Conservation (phyloP, 2,888 invertebrate species). For the Corbicula japonica region DNA sequence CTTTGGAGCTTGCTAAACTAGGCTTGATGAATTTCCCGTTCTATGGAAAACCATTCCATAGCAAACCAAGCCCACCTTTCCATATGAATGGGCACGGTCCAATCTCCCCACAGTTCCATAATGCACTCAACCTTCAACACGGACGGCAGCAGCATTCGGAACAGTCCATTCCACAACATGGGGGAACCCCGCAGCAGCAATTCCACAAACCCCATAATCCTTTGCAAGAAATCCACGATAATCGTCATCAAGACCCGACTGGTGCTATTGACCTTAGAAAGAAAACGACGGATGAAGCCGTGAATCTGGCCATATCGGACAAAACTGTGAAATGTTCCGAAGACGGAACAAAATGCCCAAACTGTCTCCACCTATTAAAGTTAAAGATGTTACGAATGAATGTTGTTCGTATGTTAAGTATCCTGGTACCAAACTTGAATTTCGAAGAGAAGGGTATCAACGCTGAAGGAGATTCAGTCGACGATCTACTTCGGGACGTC, state of each 20-base stretch:
- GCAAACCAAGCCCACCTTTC: conserved; percentile 76
- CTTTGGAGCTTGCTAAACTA: conserved; percentile 63
- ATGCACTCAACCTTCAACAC: conserved; percentile 68
- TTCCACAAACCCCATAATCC: conserved; percentile 64
- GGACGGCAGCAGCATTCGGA: conserved; percentile 56
- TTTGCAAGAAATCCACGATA: conserved; percentile 73
- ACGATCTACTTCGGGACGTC: conserved; percentile 85
- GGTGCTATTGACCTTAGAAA: conserved; percentile 82
- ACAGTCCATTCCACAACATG: conserved; percentile 52
- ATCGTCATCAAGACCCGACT: conserved; percentile 68
- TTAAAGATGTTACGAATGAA: conserved; percentile 83
- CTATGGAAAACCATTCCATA: conserved; percentile 55
- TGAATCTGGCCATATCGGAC: conserved; percentile 60
- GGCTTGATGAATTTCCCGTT: conserved; percentile 65
- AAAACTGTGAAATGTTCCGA: conserved; percentile 57
- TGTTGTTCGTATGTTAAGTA: conserved; percentile 85
- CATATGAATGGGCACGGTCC: conserved; percentile 77
- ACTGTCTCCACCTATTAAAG: conserved; percentile 82
- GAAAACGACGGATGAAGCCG: conserved; percentile 68
- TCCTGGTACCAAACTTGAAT: conserved; percentile 85
- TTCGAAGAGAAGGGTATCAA: conserved; percentile 85
- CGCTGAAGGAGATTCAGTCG: conserved; percentile 84
- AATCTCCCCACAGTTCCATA: conserved; percentile 66
- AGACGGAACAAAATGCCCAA: conserved; percentile 67
- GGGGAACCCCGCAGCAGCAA: conserved; percentile 47